Percentiles rank a stretch among this genome's conserved stretches.
phyloP scores from a whole-genome alignment of 2,113 vertebrate genomes.

The Brienomyrus longianalis region DNA sequence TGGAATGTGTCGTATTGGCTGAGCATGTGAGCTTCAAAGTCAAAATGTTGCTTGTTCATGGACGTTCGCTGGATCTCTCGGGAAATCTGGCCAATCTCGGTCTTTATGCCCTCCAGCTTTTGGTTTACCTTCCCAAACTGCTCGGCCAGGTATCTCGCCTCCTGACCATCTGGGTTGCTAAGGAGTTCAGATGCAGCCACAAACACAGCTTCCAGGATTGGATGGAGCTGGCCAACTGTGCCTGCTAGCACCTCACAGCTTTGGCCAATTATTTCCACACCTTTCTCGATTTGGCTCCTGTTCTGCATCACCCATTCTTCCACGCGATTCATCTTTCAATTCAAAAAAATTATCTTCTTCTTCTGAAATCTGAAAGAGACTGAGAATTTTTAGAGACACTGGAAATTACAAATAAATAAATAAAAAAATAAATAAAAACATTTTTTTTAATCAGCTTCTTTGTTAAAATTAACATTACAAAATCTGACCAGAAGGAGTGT shows the following conservation, averaged over 20 bases:
- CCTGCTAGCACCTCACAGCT: conserved; percentile 61
- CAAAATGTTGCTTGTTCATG: conserved; percentile 66
- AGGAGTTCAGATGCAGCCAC: conserved; percentile 58
- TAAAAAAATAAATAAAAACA: neutral
- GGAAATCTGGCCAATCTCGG: conserved; percentile 54
- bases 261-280: conserved; percentile 65
- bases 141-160: conserved; percentile 56
- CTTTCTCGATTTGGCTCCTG: conserved; percentile 65
- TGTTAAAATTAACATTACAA: neutral
- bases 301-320: conserved; percentile 64
- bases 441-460: neutral
- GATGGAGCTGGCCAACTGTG: conserved; percentile 65
- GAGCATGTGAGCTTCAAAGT: conserved; percentile 60
- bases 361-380: conserved; percentile 49
- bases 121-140: conserved; percentile 60
- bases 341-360: neutral
- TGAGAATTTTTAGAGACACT: conserved; percentile 28
- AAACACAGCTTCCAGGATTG: conserved; percentile 64
- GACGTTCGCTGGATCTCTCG: conserved; percentile 52
- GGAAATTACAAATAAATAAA: neutral
- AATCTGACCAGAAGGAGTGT: neutral
- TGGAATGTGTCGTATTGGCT: conserved; percentile 71
- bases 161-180: conserved; percentile 58
- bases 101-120: conserved; percentile 57
- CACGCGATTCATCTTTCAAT: conserved; percentile 55